phyloP scores from a whole-genome alignment of 2,888 invertebrate species.

The Rapana venosa region DNA sequence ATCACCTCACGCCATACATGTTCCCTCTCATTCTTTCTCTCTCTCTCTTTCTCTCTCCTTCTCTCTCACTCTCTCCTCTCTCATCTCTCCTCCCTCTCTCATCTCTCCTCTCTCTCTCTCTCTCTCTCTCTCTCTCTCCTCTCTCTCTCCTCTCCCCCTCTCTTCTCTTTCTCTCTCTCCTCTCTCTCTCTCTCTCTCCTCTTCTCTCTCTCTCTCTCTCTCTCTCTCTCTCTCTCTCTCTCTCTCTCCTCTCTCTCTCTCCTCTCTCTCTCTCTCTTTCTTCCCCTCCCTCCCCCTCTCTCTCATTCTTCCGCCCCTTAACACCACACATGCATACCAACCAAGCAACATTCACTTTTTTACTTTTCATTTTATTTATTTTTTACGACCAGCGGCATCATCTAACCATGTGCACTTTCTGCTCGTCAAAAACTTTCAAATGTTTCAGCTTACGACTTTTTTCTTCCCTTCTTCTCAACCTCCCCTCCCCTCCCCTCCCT shows the following conservation, averaged over 20 bases:
- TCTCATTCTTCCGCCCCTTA: background rate
- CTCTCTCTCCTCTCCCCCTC: background rate
- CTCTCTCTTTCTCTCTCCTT: background rate
- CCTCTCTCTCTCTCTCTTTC: background rate
- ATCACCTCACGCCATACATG: background rate
- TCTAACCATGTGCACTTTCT: too few relatives aligned
- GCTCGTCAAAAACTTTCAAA: too few relatives aligned
- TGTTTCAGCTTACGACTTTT: too few relatives aligned
- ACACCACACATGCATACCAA: background rate
- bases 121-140: background rate
- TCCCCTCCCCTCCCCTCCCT: too few relatives aligned
- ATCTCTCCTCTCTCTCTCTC: background rate
- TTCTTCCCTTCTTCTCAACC: too few relatives aligned
- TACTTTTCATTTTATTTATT: background rate
- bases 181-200: constrained; percentile 2
- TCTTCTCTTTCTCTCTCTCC: background rate
- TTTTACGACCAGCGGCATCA: too few relatives aligned
- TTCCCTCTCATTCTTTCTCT: background rate
- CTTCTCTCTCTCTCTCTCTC: background rate
- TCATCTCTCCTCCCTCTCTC: background rate
- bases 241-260: background rate
- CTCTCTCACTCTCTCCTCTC: background rate
- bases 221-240: background rate
- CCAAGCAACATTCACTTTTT: background rate
- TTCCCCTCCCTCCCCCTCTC: background rate